Evolutionary conservation across 2,113 vertebrate species (phyloP).

Genomic region (Prunella himalayana): DNA sequence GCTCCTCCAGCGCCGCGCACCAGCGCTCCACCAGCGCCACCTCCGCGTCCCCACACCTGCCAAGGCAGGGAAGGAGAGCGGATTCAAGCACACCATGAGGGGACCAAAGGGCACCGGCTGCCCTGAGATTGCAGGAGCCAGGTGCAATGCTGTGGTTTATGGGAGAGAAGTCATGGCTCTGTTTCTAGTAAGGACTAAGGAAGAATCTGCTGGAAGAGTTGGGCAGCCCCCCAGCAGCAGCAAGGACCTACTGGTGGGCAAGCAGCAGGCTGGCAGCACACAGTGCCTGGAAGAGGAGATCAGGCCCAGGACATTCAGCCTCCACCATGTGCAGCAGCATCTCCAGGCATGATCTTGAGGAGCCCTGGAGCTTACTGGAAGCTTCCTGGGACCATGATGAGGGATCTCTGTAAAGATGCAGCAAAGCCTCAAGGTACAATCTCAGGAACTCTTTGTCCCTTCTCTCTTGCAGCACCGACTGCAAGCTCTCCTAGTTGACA

Average conservation of each 20-base stretch:
- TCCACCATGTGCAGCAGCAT: conserved; percentile 74
- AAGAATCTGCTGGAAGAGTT: background rate
- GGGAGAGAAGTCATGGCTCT: background rate
- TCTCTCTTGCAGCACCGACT: conserved; percentile 58
- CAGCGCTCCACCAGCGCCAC: conserved; percentile 55
- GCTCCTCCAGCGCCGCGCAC: conserved; percentile 70
- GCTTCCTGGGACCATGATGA: background rate
- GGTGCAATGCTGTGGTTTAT: background rate
- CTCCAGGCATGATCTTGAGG: conserved; percentile 62
- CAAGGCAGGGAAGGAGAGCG: background rate
- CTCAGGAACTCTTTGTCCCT: conserved; percentile 69
- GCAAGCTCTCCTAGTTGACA: conserved; percentile 73
- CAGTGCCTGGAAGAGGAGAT: conserved; percentile 72
- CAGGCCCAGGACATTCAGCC: conserved; percentile 68
- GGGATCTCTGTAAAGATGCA: conserved; percentile 46
- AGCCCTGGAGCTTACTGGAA: background rate
- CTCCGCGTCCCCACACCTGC: background rate
- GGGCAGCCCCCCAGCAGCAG: accelerated
- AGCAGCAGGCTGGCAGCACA: conserved; percentile 76
- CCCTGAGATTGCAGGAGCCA: background rate
- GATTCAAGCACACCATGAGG: background rate
- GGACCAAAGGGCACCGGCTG: background rate
- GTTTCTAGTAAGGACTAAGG: background rate
- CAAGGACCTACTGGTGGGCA: background rate
- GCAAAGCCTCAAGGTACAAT: conserved; percentile 76